Evolutionary conservation across 2,888 invertebrate genomes (phyloP), one percentile per base, ranked within the genome.

Genomic region (Lissocephala sabroskyi): DNA sequence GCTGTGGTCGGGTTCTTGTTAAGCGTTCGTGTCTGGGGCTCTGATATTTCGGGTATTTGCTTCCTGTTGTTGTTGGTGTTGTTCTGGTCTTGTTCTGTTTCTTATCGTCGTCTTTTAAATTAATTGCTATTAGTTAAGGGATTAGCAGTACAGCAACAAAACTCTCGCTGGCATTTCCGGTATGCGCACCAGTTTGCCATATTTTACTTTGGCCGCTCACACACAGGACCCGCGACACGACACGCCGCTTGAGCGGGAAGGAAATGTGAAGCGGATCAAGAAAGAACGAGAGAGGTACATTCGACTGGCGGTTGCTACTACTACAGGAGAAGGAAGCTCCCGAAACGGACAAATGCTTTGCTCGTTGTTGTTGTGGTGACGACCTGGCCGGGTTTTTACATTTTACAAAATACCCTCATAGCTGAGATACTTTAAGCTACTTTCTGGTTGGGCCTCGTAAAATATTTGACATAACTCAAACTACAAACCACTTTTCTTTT

Each of bases 121-220:
- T 80, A 80, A 80, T 80, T 80, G 81, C 71, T 62, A 70, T 78
- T 79, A 79, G 75, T 79, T 65, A 79, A 65, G 68, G 71, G 76
- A 79, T 80, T 81, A 80, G 73, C 71, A 62, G 66, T 60, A 44
- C 63, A 62, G 66, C 61, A 70, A 56, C 74, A 64, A 74, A 70
- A 65, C 66, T 74, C 71, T 79, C 74, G 78, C 65, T 60, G 78
- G 73, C 71, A 75, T 71, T 79, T 79, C 75, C 78, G 79, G 62
- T 62, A 75, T 77, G 77, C 59, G 63, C 59, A 52, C 60, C 58
- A 56, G 53, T 46, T 56, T 7, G 58, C 68, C 50, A 79, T 79
- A 71, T 73, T 79, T 80, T 68, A 71, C 58, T 56, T 45, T 23
- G 23, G 23, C 7, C 23, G 23, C n/a, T n/a, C n/a, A n/a, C n/a